Percentiles rank a stretch among this genome's conserved stretches.
Conservation (phyloP, 2,888 invertebrate species). For the Scelioninae gen. 1 region DNA sequence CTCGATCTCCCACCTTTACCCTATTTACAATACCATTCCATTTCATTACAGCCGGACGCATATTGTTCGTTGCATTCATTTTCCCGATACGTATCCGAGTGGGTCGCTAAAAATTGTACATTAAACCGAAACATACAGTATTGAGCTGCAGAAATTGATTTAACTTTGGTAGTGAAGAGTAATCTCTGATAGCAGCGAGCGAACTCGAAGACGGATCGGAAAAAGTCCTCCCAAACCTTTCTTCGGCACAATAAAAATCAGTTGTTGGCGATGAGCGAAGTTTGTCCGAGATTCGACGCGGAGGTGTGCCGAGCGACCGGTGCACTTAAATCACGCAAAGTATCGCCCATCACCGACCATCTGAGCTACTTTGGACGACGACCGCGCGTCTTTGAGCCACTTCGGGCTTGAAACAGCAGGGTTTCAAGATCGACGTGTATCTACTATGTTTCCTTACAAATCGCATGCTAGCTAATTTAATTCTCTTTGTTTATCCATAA, state of each 20-base stretch:
- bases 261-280: conserved; percentile 53
- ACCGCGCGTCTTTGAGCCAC: conserved; percentile 69
- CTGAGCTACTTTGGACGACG: conserved; percentile 63
- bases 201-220: conserved; percentile 33
- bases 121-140: background rate
- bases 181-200: too few relatives aligned
- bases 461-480: conserved; percentile 79
- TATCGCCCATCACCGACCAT: conserved; percentile 51
- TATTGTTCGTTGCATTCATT: conserved; percentile 30
- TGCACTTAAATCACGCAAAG: conserved; percentile 24
- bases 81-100: conserved; percentile 40
- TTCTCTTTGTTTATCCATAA: conserved; percentile 84
- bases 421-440: conserved; percentile 54
- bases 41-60: conserved; percentile 45
- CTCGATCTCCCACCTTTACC: conserved; percentile 69
- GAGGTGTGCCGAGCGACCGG: conserved; percentile 46
- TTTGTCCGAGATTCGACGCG: conserved; percentile 56
- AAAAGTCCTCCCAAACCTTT: conserved; percentile 17
- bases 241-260: conserved; percentile 44
- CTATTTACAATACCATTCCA: conserved; percentile 60
- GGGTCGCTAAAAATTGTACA: background rate
- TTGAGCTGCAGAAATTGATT: too few relatives aligned
- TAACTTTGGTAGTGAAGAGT: too few relatives aligned
- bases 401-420: conserved; percentile 47
- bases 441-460: conserved; percentile 71